Evolutionary conservation across 2,797 vertebrate species (phyloP).

Genomic region (Otolemur crassicaudatus): DNA sequence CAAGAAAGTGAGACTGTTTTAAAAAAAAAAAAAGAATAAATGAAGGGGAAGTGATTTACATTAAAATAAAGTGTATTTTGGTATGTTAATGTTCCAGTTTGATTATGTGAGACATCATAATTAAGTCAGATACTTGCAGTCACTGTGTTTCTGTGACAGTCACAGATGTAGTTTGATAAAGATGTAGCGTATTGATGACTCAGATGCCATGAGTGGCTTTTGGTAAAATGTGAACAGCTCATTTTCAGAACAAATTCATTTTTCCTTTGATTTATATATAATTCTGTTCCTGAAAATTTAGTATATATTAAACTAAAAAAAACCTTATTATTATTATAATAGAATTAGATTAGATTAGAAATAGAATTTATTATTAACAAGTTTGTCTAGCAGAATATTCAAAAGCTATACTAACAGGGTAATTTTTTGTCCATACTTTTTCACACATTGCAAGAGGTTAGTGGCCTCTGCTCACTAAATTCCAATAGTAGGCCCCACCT

Average conservation of each 20-base stretch:
- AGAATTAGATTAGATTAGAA: not conserved
- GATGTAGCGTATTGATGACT: no score
- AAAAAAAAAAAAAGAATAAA: not conserved
- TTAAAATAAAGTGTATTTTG: not conserved
- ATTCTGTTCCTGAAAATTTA: constrained; percentile 17
- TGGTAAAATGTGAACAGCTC: not conserved
- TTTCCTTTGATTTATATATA: not conserved
- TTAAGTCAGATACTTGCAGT: not conserved
- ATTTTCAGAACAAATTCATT: not conserved
- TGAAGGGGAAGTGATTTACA: not conserved
- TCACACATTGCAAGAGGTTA: not conserved
- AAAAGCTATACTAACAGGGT: not conserved
- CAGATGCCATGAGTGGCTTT: not conserved
- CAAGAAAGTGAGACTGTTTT: no score
- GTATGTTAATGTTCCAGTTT: not conserved
- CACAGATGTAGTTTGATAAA: not conserved
- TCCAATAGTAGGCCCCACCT: not conserved
- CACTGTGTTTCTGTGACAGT: not conserved
- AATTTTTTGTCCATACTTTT: not conserved
- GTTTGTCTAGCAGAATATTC: not conserved
- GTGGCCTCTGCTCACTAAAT: not conserved
- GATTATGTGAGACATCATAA: accelerated
- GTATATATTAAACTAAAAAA: not conserved
- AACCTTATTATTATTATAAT: constrained; percentile 19
- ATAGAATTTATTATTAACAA: not conserved